Base-by-base conservation (phyloP, 2,113 vertebrate species). In the Corythoichthys intestinalis region DNA sequence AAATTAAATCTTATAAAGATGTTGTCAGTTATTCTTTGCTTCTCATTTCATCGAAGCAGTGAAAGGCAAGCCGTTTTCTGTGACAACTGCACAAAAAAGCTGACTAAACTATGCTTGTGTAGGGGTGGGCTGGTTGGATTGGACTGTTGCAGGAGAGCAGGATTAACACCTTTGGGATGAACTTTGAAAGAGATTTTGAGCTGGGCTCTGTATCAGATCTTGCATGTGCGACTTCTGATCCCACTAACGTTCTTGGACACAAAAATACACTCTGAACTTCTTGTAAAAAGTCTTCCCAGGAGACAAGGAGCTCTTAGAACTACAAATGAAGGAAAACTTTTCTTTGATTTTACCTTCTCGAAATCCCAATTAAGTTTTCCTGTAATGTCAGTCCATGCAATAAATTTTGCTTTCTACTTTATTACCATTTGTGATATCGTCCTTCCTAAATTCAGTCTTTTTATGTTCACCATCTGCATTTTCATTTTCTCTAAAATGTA, bases 401-500 rank as follows among this genome's bases (percentile, higher is more conserved):
- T 28, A 20, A 11, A 9, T 54, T n/a, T 20, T n/a, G 17, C 4
- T 52, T n/a, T n/a, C 20, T 28, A 7, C 28, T 28, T 54, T 10
- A 11, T 54, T 54, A 5, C 20, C 8, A 28, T 11, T 4, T 1
- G 20, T 8, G 7, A 54, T 28, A 54, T 28, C 52, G 12, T 44
- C 17, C 60, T 41, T n/a, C 60, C 60, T 46, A 46, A 62, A 62
- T 62, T 62, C 60, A n/a, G 11, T 14, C 20, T 12, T 57, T 57
- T 3, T 20, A 35, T 35, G 20, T 35, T 35, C 10, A 34, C 34
- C 61, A 47, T 47, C 20, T 34, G 44, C 44, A 63, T 46, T 28
- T 34, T 63, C 28, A 28, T 47, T 63, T 44, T 80, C 72, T 82
- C 77, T 76, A 64, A 70, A 79, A 79, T 78, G 73, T 56, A 71